Conservation (phyloP, 1,140 invertebrate species). For the Brachionus sp. region DNA sequence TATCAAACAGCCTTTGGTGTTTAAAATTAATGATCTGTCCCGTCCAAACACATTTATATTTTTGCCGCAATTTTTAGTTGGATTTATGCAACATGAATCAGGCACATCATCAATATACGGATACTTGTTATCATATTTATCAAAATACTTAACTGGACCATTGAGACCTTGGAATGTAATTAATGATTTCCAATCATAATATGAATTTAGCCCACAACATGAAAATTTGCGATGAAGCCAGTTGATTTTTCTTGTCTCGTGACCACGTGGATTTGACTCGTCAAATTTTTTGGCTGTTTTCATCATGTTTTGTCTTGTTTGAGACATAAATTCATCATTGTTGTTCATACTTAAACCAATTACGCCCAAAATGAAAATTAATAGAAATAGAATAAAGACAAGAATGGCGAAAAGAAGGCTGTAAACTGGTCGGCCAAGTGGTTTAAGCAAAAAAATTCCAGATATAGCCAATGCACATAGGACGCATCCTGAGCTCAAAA, state of each 20-base stretch:
- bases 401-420: background rate
- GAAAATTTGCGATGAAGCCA: slow-evolving; percentile 21
- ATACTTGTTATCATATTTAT: slow-evolving; percentile 32
- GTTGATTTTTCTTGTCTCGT: slow-evolving; percentile 27
- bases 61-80: slow-evolving; percentile 9
- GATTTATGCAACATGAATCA: slow-evolving; percentile 33
- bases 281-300: background rate
- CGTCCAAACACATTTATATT: slow-evolving; percentile 38
- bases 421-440: background rate
- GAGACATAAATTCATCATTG: background rate
- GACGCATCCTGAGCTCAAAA: background rate
- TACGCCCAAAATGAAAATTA: slow-evolving; percentile 37
- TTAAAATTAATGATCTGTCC: background rate
- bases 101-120: slow-evolving; percentile 43
- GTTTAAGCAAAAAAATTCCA: background rate
- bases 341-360: slow-evolving; percentile 38
- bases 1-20: slow-evolving; percentile 26
- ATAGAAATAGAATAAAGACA: slow-evolving; percentile 19
- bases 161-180: background rate
- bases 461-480: background rate
- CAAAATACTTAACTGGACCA: slow-evolving; percentile 14
- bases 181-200: slow-evolving; percentile 37
- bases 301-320: background rate
- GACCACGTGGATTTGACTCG: slow-evolving; percentile 1
- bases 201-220: slow-evolving; percentile 27